Percentiles rank a stretch among this genome's conserved stretches.
phyloP scores from a whole-genome alignment of 2,797 vertebrate genomes.

The Dermochelys coriacea region DNA sequence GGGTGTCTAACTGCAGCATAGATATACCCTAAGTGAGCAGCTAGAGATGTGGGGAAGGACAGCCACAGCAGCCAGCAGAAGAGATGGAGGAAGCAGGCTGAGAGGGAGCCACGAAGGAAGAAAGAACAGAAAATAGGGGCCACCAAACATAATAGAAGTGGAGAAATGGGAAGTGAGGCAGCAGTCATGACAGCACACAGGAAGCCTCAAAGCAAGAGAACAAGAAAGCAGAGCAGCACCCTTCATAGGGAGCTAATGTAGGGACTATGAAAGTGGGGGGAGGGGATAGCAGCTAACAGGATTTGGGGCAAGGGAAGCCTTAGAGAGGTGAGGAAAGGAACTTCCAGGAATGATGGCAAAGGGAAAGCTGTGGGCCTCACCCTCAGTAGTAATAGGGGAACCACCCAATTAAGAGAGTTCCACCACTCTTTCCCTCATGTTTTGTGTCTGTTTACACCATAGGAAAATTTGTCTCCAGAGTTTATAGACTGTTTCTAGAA shows the following conservation, averaged over 20 bases:
- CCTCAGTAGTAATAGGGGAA: background rate
- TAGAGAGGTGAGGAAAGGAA: accelerated
- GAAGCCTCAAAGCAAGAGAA: slow-evolving; percentile 30
- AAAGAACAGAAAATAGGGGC: slow-evolving; percentile 21
- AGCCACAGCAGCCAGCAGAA: background rate
- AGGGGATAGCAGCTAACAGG: background rate
- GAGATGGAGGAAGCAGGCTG: background rate
- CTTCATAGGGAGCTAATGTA: slow-evolving; percentile 23
- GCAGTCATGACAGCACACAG: slow-evolving; percentile 43
- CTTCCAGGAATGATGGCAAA: background rate
- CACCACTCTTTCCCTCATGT: background rate
- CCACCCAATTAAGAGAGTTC: background rate
- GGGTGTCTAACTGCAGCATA: background rate
- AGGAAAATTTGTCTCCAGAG: background rate
- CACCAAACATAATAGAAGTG: slow-evolving; percentile 36
- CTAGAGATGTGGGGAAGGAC: slow-evolving; percentile 7
- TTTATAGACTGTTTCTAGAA: background rate
- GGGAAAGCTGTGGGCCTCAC: background rate
- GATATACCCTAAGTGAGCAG: background rate
- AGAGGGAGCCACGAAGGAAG: slow-evolving; percentile 10
- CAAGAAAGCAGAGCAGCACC: slow-evolving; percentile 42
- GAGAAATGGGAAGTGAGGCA: slow-evolving; percentile 67
- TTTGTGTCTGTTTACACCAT: background rate
- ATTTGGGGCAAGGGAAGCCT: background rate
- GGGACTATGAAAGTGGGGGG: slow-evolving; percentile 18